Percentiles rank a stretch among this genome's conserved stretches.
Conservation (phyloP, 2,888 invertebrate species). For the Caenorhabditis panamensis region DNA sequence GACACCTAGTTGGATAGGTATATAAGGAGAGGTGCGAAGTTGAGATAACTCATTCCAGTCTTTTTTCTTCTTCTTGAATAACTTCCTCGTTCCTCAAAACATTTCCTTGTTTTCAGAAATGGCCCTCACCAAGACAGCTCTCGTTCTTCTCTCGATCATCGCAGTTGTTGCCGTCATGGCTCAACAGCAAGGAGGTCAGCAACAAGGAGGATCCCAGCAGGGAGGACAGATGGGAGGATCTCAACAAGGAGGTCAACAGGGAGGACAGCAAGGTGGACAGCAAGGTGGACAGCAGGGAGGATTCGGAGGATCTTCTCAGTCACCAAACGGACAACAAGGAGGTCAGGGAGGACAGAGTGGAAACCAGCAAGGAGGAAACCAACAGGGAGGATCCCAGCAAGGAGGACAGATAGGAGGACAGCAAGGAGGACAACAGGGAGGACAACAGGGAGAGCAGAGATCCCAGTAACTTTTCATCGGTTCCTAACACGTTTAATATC, state of each 20-base stretch:
- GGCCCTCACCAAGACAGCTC: slow-evolving; percentile 29
- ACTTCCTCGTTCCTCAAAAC: not conserved
- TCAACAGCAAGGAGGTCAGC: slow-evolving; percentile 25
- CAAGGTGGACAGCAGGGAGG: slow-evolving; percentile 29
- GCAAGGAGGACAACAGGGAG: slow-evolving; percentile 9
- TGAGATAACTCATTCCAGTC: slow-evolving; percentile 6
- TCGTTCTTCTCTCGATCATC: slow-evolving; percentile 41
- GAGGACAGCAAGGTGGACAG: slow-evolving; percentile 21
- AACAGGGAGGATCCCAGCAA: slow-evolving; percentile 25
- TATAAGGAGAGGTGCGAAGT: slow-evolving; percentile 18
- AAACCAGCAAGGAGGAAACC: slow-evolving; percentile 5
- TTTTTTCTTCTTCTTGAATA: not conserved
- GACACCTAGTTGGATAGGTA: slow-evolving; percentile 28
- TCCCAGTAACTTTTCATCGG: not conserved
- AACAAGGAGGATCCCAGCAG: slow-evolving; percentile 16
- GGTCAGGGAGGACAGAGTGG: slow-evolving; percentile 12
- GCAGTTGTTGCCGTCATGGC: slow-evolving; percentile 36
- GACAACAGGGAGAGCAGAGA: slow-evolving; percentile 6
- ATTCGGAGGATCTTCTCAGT: no score
- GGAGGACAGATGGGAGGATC: slow-evolving; percentile 15
- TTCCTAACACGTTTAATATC: not conserved
- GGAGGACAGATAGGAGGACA: slow-evolving; percentile 14
- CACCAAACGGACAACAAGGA: slow-evolving; percentile 24
- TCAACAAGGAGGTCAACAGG: slow-evolving; percentile 23
- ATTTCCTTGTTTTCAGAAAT: slow-evolving; percentile 21